A percentile compares a stretch with the other conserved stretches of the same genome.
Conservation (phyloP, 1,140 invertebrate genomes). For the Drosophila ananassae region DNA sequence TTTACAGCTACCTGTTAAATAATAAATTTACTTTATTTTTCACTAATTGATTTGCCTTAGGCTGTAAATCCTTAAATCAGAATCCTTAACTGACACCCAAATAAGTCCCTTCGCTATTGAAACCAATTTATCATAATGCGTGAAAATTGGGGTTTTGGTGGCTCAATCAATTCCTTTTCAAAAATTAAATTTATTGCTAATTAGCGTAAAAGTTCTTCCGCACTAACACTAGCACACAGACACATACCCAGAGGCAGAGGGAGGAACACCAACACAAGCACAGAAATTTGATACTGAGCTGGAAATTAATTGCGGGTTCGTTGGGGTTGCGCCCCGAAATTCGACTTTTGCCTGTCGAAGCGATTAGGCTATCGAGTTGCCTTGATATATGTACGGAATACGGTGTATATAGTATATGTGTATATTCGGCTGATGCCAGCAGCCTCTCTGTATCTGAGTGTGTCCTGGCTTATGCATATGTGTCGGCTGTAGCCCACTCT, state of each 20-base stretch:
- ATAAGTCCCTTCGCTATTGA: conserved; percentile 15
- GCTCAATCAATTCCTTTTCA: conserved; percentile 61
- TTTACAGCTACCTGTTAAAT: no score
- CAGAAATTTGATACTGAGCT: conserved; percentile 73
- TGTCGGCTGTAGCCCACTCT: conserved; percentile 10
- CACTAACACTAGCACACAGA: conserved; percentile 13
- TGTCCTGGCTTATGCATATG: conserved; percentile 51
- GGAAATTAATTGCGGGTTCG: conserved; percentile 76
- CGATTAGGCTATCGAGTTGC: conserved; percentile 56
- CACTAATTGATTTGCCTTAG: neutral
- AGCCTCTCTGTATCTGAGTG: conserved; percentile 10
- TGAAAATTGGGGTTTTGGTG: conserved; percentile 25
- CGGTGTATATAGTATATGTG: neutral
- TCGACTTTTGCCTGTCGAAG: conserved; percentile 60
- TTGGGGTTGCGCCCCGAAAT: conserved; percentile 42
- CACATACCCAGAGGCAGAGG: neutral
- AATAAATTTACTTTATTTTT: no score
- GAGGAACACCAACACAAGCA: conserved; percentile 28
- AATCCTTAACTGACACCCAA: conserved; percentile 36
- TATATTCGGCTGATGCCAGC: conserved; percentile 38
- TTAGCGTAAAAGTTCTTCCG: conserved; percentile 50
- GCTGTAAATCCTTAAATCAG: neutral
- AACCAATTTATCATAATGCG: conserved; percentile 53
- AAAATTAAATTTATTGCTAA: conserved; percentile 73
- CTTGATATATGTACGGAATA: conserved; percentile 47